Evolutionary conservation across 2,888 invertebrate species (phyloP), one percentile per base, ranked within the genome.

Genomic region (Chloroclystis v-ata): DNA sequence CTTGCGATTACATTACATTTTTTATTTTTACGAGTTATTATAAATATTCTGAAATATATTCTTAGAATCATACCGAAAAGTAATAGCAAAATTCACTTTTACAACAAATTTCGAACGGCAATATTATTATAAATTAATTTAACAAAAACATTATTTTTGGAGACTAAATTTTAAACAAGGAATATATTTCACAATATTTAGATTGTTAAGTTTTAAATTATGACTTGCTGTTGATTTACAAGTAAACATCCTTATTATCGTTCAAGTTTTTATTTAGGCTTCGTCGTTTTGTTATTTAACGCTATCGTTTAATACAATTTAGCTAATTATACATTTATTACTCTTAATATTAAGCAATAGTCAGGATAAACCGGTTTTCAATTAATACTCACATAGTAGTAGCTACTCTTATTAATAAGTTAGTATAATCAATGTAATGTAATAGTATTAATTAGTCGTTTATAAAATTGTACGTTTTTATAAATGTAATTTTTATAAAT

Each of bases 321-420:
- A 86, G 85, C 70, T 73, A 86, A 86, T 86, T 87, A 86, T 87
- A 87, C 66, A 73, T 75, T 83, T 80, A 76, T 81, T 75, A 74
- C 61, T 72, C 78, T 72, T 85, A 83, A 74, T 71, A 43, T 67
- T 85, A 82, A 85, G 78, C 52, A 49, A 69, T 89, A 88, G 87
- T 72, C 88, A 88, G 69, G 87, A 89, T 89, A 89, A 83, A 82
- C 87, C 86, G 84, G 88, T 86, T 89, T 88, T 88, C 78, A 83
- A 84, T 41, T 86, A 75, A 82, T 72, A 75, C 75, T 59, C 82
- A 83, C 78, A 78, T 74, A 75, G 67, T 75, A 81, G 75, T 71
- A 66, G 60, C 71, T 72, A 70, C 67, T 67, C 70, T 64, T 79
- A 81, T 76, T 69, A 62, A 72, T 85, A 85, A 85, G 81, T 78